Percentiles rank a stretch among this genome's conserved stretches.
Conservation (phyloP, 1,140 invertebrate species). For the Bombus affinis region DNA sequence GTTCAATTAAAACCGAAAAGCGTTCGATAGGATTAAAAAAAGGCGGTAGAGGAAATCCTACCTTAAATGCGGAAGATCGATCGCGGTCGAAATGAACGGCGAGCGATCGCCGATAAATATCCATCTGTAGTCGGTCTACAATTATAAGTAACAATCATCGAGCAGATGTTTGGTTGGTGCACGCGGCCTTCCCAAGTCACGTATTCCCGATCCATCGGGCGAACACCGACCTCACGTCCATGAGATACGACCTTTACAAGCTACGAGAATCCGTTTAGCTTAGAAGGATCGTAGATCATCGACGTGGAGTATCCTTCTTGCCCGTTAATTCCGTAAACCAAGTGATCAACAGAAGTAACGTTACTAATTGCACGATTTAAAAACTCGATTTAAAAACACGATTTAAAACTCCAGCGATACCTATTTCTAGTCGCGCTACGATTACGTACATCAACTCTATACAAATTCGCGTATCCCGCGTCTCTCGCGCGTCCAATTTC, state of each 20-base stretch:
- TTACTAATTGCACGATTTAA: slow-evolving; percentile 53
- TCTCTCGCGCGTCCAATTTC: neutral
- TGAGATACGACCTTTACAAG: slow-evolving; percentile 26
- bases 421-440: slow-evolving; percentile 55
- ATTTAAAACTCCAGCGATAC: slow-evolving; percentile 49
- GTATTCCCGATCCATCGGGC: slow-evolving; percentile 5
- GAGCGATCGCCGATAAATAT: neutral
- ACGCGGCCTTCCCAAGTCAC: neutral
- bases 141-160: slow-evolving; percentile 29
- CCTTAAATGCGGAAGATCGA: neutral
- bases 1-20: neutral
- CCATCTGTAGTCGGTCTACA: neutral
- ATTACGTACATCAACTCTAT: slow-evolving; percentile 58
- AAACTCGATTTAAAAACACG: slow-evolving; percentile 27
- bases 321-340: slow-evolving; percentile 27
- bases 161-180: neutral
- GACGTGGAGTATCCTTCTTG: neutral
- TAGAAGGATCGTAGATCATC: neutral
- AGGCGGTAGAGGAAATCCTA: too few species aligned
- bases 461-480: slow-evolving; percentile 12
- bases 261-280: neutral
- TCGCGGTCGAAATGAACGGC: neutral
- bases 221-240: neutral
- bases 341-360: slow-evolving; percentile 58
- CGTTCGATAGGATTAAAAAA: too few species aligned